phyloP scores from a whole-genome alignment of 2,797 vertebrate species.

The Helostoma temminkii region DNA sequence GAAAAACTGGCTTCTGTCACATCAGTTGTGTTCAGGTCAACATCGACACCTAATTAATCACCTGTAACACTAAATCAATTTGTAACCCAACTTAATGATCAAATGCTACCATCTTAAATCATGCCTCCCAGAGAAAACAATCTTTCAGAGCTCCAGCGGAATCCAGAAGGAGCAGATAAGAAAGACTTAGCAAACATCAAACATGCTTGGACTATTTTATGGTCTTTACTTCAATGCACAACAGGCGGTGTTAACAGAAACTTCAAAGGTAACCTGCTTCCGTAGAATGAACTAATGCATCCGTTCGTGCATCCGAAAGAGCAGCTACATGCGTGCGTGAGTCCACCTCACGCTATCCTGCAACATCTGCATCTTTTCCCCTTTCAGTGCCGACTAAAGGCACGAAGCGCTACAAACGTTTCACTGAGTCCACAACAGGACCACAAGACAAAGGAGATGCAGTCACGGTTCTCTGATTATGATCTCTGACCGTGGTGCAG shows the following conservation, averaged over 20 bases:
- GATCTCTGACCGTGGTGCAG: neutral
- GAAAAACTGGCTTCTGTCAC: conserved; percentile 44
- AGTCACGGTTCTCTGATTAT: conserved; percentile 12
- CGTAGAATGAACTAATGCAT: neutral
- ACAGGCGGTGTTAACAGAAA: neutral
- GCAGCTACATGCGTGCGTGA: neutral
- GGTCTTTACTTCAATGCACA: no score
- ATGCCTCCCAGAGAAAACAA: neutral
- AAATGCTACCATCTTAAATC: conserved; percentile 4
- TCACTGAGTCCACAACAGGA: no score
- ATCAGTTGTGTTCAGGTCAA: conserved; percentile 46
- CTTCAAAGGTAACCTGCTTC: neutral
- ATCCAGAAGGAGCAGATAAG: no score
- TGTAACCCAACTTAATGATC: conserved; percentile 38
- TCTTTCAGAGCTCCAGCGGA: neutral
- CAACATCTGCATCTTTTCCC: conserved; percentile 1
- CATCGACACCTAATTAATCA: conserved; percentile 60
- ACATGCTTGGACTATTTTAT: neutral
- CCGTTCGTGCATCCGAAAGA: conserved; percentile 5
- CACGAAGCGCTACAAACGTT: neutral
- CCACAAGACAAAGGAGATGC: neutral
- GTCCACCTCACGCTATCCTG: neutral
- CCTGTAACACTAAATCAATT: conserved; percentile 50
- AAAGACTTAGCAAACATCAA: neutral
- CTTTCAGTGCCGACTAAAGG: neutral